Percentiles rank a stretch among this genome's conserved stretches.
Evolutionary conservation across 2,888 invertebrate genomes (phyloP).

Genomic region (Andrena bucephala): DNA sequence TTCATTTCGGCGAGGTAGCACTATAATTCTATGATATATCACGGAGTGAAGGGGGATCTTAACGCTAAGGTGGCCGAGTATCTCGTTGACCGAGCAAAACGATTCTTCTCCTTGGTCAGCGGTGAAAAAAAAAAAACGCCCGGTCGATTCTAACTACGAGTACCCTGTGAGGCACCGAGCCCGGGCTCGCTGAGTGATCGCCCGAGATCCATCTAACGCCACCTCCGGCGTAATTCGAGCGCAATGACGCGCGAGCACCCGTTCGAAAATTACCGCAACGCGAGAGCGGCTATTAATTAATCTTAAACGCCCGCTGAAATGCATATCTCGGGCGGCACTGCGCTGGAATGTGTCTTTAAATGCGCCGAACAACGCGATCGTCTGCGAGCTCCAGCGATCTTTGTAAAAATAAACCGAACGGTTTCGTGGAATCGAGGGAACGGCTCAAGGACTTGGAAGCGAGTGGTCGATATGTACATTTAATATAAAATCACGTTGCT

Average conservation of each 20-base stretch:
- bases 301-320: no score
- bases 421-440: neutral
- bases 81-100: neutral
- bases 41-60: constrained; percentile 13
- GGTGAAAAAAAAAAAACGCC: neutral
- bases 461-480: no score
- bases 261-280: constrained; percentile 23
- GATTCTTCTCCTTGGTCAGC: neutral
- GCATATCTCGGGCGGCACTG: neutral
- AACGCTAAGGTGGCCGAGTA: constrained; percentile 2
- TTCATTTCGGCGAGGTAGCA: constrained; percentile 34
- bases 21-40: constrained; percentile 20
- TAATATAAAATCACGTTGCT: neutral
- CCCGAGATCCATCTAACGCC: constrained; percentile 21
- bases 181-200: neutral
- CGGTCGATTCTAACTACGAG: neutral
- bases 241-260: constrained; percentile 16
- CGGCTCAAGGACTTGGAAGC: neutral
- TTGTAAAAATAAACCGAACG: neutral
- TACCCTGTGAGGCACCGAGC: neutral
- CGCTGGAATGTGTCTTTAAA: neutral
- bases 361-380: neutral
- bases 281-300: neutral
- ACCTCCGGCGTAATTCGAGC: constrained; percentile 25
- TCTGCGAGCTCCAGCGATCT: neutral